Evolutionary conservation across 1,140 invertebrate species (phyloP).

Genomic region (Cherax destructor): DNA sequence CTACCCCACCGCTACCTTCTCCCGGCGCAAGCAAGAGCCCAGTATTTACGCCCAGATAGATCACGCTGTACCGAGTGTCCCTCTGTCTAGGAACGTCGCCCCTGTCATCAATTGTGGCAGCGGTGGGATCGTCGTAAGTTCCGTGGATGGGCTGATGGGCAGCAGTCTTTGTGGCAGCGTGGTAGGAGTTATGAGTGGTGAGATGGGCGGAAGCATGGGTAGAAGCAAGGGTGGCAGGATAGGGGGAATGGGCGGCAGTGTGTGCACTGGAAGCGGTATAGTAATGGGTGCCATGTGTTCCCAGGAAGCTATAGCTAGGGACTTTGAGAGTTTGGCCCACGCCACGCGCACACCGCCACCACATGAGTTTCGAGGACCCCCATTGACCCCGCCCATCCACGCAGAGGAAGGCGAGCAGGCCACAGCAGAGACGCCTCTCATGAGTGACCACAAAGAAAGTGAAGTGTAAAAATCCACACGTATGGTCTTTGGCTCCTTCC

Average conservation of each 20-base stretch:
- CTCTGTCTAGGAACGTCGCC: background rate
- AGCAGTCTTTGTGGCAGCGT: constrained; percentile 41
- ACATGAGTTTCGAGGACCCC: constrained; percentile 40
- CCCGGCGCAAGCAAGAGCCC: constrained; percentile 52
- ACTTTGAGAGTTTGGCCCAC: constrained; percentile 4
- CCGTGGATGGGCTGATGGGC: constrained; percentile 21
- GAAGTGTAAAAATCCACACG: constrained; percentile 37
- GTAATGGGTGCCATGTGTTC: constrained; percentile 15
- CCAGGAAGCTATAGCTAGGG: constrained; percentile 4
- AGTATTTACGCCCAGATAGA: constrained; percentile 58
- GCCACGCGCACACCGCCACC: constrained; percentile 34
- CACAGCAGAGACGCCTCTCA: constrained; percentile 53
- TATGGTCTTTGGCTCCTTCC: too few species aligned
- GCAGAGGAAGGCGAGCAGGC: constrained; percentile 46
- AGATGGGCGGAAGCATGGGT: too few species aligned
- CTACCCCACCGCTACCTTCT: constrained; percentile 17
- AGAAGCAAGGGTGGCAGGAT: too few species aligned
- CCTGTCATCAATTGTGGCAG: constrained; percentile 25
- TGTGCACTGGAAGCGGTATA: constrained; percentile 1
- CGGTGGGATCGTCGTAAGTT: constrained; percentile 10
- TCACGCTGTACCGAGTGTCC: constrained; percentile 14
- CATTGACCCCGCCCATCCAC: constrained; percentile 35
- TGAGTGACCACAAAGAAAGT: constrained; percentile 57
- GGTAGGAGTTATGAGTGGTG: constrained; percentile 25
- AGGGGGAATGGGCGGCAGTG: background rate